These are phyloP conservation scores for Spea hammondii DNA, from an alignment of 2,797 vertebrate species.

Conservation along the genomic window DNA sequence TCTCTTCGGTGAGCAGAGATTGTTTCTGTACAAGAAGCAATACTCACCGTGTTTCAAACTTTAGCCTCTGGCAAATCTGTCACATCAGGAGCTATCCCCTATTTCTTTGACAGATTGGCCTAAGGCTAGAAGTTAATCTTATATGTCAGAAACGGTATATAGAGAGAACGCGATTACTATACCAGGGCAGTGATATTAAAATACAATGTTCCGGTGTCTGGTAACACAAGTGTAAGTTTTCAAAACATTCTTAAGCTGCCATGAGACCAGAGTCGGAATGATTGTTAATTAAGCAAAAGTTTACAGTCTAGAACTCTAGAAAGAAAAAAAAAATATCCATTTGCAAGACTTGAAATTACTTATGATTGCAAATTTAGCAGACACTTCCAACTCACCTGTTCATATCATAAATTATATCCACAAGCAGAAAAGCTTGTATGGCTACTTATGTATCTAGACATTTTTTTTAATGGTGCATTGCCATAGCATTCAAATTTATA, in stretches of 20 bases:
- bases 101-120: constrained; percentile 75
- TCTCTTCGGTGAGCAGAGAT: constrained; percentile 66
- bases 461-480: too few species aligned
- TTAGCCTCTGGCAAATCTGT: constrained; percentile 72
- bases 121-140: constrained; percentile 73
- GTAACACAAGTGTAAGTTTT: constrained; percentile 42
- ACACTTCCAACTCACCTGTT: not conserved
- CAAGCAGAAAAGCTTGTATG: too few species aligned
- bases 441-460: too few species aligned
- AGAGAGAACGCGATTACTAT: constrained; percentile 43
- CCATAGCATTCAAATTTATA: too few species aligned
- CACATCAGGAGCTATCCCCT: constrained; percentile 70
- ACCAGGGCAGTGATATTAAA: constrained; percentile 41
- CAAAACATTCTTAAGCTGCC: constrained; percentile 33
- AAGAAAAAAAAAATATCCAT: not conserved
- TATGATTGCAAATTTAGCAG: not conserved
- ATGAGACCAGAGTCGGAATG: constrained; percentile 25
- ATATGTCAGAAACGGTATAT: constrained; percentile 64
- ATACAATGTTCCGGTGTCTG: constrained; percentile 36
- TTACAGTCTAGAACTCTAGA: not conserved
- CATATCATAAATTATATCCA: too few species aligned
- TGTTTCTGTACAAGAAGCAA: constrained; percentile 70
- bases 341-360: constrained; percentile 1
- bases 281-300: constrained; percentile 27
- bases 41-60: constrained; percentile 69